Evolutionary conservation across 1,140 invertebrate species (phyloP), one percentile per base, ranked within the genome.

Genomic region (Eulimnadia texana): DNA sequence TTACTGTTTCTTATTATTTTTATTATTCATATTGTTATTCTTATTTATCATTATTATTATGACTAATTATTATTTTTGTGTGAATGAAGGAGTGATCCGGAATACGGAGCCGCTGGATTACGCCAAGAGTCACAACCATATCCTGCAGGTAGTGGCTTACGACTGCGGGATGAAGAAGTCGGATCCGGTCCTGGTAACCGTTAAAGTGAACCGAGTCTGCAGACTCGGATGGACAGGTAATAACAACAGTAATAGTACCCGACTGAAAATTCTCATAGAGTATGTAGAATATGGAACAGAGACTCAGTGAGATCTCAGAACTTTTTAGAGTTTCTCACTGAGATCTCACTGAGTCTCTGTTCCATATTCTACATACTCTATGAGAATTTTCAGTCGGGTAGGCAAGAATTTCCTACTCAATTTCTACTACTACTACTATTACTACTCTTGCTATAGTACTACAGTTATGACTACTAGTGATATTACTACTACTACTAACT

Each of bases 101-200:
- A 97, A 96, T 72, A 95, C 89, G 1, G 88, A 92, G 68, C 84
- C 88, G 0, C 73, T 98, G 64, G 88, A 93, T 61, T 95, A 93
- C 74, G 88, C 90, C 69, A 78, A 84, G 42, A 90, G 87, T 1
- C 91, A 93, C 74, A 98, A 96, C 73, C 91, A 95, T 73, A 96
- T 97, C 64, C 77, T 98, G n/a, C 88, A 86, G 13, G 90, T 96
- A 29, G 90, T 94, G n/a, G 93, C 93, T 0, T 93, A 90, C 70
- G 93, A 97, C 71, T 97, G 93, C 70, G 91, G 90, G 16, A 93
- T 92, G 85, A 90, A 90, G 70, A 69, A 73, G 19, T 83, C 81
- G 1, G 80, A 87, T 3, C 90, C 92, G 0, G 88, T 93, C 1
- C 88, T 95, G 82, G 90, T 97, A 64, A 97, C 90, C 67, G 88